phyloP scores from a whole-genome alignment of 2,888 invertebrate species.

The Rhopalosiphum nymphaeae region DNA sequence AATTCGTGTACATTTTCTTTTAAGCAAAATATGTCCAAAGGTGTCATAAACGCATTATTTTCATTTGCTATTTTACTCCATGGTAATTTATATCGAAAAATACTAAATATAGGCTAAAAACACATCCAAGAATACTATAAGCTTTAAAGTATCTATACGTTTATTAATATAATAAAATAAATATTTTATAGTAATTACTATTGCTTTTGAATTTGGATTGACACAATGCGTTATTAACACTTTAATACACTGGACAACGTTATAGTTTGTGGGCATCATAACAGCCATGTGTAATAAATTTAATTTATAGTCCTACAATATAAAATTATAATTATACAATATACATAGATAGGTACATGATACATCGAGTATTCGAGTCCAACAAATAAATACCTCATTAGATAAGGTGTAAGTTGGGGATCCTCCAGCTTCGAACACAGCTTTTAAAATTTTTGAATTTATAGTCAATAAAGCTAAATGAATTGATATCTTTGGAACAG shows the following conservation, averaged over 20 bases:
- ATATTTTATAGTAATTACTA: slow-evolving; percentile 20
- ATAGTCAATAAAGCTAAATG: slow-evolving; percentile 47
- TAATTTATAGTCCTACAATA: slow-evolving; percentile 34
- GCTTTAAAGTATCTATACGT: neutral
- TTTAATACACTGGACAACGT: slow-evolving; percentile 41
- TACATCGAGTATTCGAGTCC: neutral
- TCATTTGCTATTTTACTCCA: slow-evolving; percentile 13
- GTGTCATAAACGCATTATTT: slow-evolving; percentile 12
- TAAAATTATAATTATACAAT: neutral
- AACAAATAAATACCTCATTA: slow-evolving; percentile 36
- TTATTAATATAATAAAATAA: neutral
- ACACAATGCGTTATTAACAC: slow-evolving; percentile 34
- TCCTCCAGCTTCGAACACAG: slow-evolving; percentile 45
- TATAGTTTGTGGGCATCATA: slow-evolving; percentile 27
- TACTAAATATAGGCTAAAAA: slow-evolving; percentile 29
- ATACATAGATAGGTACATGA: too few species aligned
- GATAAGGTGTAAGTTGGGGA: slow-evolving; percentile 26
- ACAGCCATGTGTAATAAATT: slow-evolving; percentile 60
- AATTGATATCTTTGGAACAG: slow-evolving; percentile 24
- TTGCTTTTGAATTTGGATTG: slow-evolving; percentile 31
- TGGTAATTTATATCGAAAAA: slow-evolving; percentile 41
- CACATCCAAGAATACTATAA: neutral
- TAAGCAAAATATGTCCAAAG: slow-evolving; percentile 52
- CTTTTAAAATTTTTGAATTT: slow-evolving; percentile 33
- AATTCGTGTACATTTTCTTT: slow-evolving; percentile 33